Evolutionary conservation across 2,113 vertebrate genomes (phyloP), one percentile per base, ranked within the genome.

Genomic region (Heptranchias perlo): DNA sequence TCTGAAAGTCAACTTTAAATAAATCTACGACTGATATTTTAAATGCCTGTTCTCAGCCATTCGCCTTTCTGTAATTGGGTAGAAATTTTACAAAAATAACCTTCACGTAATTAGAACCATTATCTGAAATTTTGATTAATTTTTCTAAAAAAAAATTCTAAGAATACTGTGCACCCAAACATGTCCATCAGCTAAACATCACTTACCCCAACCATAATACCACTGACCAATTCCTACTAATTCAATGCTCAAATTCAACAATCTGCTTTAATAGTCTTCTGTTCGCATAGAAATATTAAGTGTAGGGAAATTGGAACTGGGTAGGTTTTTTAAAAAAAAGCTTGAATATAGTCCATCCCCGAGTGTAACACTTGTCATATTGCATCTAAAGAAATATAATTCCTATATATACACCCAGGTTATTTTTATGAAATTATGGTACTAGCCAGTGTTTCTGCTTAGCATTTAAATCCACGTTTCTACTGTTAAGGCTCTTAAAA

Each of bases 401-500:
- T 91, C 87, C 49, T n/a, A 54, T n/a, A 91, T 28, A 65, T 47
- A 95, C 8, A 64, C 87, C 16, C 25, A 52, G 23, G 93, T 95
- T 69, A 95, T 95, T 95, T 47, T 69, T 23, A 49, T 69, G 44
- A 52, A 69, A 95, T 69, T 69, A 67, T 52, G 14, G 65, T 47
- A 69, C 44, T 6, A 92, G 54, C 52, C 28, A 18, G 87, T 93
- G 58, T 61, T 62, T 44, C n/a, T 95, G 47, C 65, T 31, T 52
- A 52, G 28, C 65, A 69, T 69, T 47, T 44, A 49, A 25, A 47
- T 69, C 93, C 64, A 69, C 94, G 28, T 52, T 69, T 49, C 64
- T 69, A 73, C 47, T 49, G 94, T 49, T 95, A 95, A 73, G 65
- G 94, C 65, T 73, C 94, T 95, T 49, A 95, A 95, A 91, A 69